Conservation (phyloP, 2,888 invertebrate genomes). For the Ophion ellenae region DNA sequence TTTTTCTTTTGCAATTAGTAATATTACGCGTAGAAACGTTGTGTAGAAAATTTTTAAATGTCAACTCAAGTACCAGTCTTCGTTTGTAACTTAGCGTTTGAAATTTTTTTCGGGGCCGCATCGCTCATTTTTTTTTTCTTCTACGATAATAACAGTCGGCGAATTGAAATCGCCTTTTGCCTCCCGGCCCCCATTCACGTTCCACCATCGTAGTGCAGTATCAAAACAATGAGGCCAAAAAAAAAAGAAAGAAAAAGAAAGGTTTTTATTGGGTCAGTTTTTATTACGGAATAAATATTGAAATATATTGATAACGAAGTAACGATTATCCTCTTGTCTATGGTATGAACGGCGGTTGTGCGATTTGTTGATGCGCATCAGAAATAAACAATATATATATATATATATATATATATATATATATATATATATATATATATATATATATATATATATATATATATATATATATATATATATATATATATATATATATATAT, state of each 20-base stretch:
- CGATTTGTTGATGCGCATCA: conserved; percentile 34
- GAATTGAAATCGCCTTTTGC: conserved; percentile 17
- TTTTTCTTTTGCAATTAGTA: conserved; percentile 50
- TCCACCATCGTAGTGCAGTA: conserved; percentile 72
- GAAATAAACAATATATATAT: neutral
- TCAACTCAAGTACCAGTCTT: conserved; percentile 39
- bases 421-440: no score
- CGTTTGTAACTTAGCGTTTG: conserved; percentile 29
- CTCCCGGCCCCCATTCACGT: conserved; percentile 64
- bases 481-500: conserved; percentile 5
- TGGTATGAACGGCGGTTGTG: conserved; percentile 74
- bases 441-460: neutral
- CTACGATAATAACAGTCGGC: neutral
- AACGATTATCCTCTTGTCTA: conserved; percentile 72
- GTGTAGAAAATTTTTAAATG: conserved; percentile 46
- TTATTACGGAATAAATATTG: conserved; percentile 78
- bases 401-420: neutral
- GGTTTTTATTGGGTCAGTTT: conserved; percentile 81
- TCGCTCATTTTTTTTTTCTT: conserved; percentile 19
- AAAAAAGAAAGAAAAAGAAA: conserved; percentile 71
- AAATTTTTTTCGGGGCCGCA: conserved; percentile 10
- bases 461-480: neutral
- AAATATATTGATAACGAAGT: conserved; percentile 76
- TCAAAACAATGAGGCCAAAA: conserved; percentile 79
- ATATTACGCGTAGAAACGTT: conserved; percentile 52